Evolutionary conservation across 92 coral and sea anemone species (phyloP), one percentile per base, ranked within the genome.

Genomic region (Isaurus tuberculatus): DNA sequence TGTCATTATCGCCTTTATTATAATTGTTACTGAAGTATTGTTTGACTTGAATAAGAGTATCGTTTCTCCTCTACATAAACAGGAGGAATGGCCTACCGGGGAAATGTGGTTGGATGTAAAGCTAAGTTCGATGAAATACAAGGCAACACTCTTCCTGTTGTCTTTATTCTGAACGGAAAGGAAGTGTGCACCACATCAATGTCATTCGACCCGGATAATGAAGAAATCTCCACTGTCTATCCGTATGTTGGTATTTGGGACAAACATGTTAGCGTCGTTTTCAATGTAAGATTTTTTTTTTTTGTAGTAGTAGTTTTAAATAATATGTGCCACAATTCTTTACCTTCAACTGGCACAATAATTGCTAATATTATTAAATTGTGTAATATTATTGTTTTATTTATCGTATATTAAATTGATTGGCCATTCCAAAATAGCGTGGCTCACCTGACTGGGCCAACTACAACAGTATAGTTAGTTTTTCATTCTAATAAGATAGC

Each of bases 41-140:
- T 20, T 2, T 34, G 22, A 36, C 9, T 2, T 34, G 22, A 36
- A 40, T 4, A 7, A 40, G 11, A 40, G 11, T 27, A 61, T 8
- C 20, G n/a, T 36, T 30, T 23, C 8, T 19, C 26, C 14, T 40
- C 2, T 48, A 25, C 2, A 19, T 53, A 40, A 40, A 20, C 48
- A 86, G 89, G 61, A 37, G 72, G 79, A 14, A 78, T 86, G 89
- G 89, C 89, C 10, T 49, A 67, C n/a, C 79, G 87, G 2, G 87
- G 87, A 60, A 71, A 84, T 72, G 81, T 84, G 31, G 72, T 84
- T 13, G 89, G 80, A 61, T 79, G 89, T 27, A 70, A 57, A 79
- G 69, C 68, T 25, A 26, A 51, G 14, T 86, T 46, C 34, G 66
- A 43, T 25, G 48, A 79, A 23, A 44, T 23, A 9, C 33, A 20